These are phyloP conservation scores for Caenorhabditis inopinata DNA, from an alignment of 1,140 invertebrate species.

Conservation along the genomic window DNA sequence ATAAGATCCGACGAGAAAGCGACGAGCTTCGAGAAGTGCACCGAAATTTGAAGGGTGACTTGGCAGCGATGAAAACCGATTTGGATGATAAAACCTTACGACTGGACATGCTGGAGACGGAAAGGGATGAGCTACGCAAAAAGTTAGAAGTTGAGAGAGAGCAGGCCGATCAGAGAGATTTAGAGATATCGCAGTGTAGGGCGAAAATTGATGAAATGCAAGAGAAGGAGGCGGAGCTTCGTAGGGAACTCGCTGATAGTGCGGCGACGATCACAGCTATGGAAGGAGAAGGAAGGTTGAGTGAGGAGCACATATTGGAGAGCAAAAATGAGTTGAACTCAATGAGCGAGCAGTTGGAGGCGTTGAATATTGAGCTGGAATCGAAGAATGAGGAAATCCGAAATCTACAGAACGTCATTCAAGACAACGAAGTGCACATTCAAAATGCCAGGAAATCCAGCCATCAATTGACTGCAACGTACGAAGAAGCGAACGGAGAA, in stretches of 20 bases:
- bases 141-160: slow-evolving; percentile 6
- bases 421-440: slow-evolving; percentile 6
- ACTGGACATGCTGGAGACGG: slow-evolving; percentile 2
- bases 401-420: neutral
- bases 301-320: slow-evolving; percentile 25
- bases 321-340: slow-evolving; percentile 19
- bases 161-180: slow-evolving; percentile 15
- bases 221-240: slow-evolving; percentile 19
- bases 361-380: neutral
- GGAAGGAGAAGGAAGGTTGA: slow-evolving; percentile 11
- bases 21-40: neutral
- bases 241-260: neutral
- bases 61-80: slow-evolving; percentile 12
- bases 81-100: neutral
- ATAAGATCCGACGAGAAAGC: slow-evolving; percentile 19
- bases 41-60: slow-evolving; percentile 15
- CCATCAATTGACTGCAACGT: slow-evolving; percentile 3
- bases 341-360: neutral
- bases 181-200: neutral
- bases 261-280: neutral
- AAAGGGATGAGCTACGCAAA: slow-evolving; percentile 3
- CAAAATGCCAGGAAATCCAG: neutral
- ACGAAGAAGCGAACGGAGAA: neutral
- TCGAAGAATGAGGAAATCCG: slow-evolving; percentile 4
- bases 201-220: slow-evolving; percentile 15